Percentiles rank a stretch among this genome's conserved stretches.
Conservation (phyloP, 2,113 vertebrate species). For the Polypterus bichir region DNA sequence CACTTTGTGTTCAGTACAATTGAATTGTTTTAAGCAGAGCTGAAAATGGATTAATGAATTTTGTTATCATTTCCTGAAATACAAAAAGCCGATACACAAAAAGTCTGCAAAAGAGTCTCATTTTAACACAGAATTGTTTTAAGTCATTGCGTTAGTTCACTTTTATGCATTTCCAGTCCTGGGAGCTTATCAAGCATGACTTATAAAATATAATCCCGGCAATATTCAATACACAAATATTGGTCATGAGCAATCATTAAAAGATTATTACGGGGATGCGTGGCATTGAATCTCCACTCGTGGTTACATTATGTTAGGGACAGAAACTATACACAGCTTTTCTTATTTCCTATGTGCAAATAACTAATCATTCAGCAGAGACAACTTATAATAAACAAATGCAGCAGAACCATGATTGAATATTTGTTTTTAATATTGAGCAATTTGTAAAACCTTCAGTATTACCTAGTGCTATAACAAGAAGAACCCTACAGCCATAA, state of each 20-base stretch:
- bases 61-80: too few species aligned
- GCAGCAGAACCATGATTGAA: conserved; percentile 17
- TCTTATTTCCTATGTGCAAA: background rate
- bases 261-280: conserved; percentile 9
- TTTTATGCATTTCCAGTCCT: conserved; percentile 5
- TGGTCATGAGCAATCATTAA: conserved; percentile 16
- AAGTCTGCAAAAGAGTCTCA: too few species aligned
- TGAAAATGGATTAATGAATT: too few species aligned
- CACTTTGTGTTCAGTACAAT: too few species aligned
- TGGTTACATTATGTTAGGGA: background rate
- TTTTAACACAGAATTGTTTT: too few species aligned
- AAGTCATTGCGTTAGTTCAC: too few species aligned
- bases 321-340: conserved; percentile 3
- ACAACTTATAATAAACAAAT: conserved; percentile 11
- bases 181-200: conserved; percentile 2
- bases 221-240: conserved; percentile 13
- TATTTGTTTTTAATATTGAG: conserved; percentile 26
- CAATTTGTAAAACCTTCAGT: conserved; percentile 19
- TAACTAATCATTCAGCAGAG: conserved; percentile 27
- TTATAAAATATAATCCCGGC: conserved; percentile 9
- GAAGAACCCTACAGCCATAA: conserved; percentile 6
- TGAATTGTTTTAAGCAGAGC: too few species aligned
- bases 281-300: too few species aligned
- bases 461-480: conserved; percentile 6
- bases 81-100: too few species aligned